A percentile compares a stretch with the other conserved stretches of the same genome.
Conservation (phyloP, 2,797 vertebrate genomes). For the Helarctos malayanus region DNA sequence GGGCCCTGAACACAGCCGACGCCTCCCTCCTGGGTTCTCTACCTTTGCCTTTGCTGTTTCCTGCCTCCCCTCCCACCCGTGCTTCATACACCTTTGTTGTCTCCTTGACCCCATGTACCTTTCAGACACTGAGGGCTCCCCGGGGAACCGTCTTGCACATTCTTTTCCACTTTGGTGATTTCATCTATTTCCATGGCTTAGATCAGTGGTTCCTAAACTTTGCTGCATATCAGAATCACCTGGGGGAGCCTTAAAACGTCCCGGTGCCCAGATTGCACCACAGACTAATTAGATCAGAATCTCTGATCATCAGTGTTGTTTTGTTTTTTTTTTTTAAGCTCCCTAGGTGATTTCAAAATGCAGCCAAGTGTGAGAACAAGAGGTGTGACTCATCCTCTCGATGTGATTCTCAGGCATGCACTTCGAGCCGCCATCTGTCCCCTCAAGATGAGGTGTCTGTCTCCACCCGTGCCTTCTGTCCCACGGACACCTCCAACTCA, state of each 20-base stretch:
- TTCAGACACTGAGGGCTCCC: neutral
- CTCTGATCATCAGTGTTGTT: neutral
- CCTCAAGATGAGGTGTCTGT: neutral
- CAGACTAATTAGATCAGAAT: conserved; percentile 10
- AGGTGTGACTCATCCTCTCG: neutral
- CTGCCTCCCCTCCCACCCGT: neutral
- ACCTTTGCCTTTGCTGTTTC: neutral
- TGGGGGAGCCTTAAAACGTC: neutral
- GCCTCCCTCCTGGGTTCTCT: neutral
- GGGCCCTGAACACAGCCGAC: neutral
- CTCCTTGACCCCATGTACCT: neutral
- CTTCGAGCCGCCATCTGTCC: too few species aligned
- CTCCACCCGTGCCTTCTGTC: neutral
- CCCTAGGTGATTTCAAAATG: neutral
- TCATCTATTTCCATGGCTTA: neutral
- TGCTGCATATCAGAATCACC: neutral
- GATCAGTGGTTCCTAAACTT: conserved; percentile 3
- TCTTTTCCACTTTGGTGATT: conserved; percentile 37
- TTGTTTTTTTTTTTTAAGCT: neutral
- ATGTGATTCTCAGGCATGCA: neutral
- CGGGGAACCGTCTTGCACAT: neutral
- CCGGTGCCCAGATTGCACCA: neutral
- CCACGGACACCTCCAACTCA: too few species aligned
- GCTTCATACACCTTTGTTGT: neutral
- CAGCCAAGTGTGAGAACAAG: neutral